Base-by-base conservation (phyloP, 2,888 invertebrate species). In the Nebria brevicollis region DNA sequence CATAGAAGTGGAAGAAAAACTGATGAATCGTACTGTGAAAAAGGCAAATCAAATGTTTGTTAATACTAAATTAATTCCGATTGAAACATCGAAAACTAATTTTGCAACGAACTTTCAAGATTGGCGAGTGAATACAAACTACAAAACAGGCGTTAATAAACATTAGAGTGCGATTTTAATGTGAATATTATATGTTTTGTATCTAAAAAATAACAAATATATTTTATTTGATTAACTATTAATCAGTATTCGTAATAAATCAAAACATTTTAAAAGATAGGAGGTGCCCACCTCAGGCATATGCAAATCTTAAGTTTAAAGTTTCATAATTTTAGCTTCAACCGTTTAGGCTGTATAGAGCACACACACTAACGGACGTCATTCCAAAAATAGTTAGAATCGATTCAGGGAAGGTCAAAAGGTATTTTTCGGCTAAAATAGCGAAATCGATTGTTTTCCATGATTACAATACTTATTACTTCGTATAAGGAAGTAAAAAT, bases 11-110 rank as follows among this genome's bases (percentile, higher is more conserved):
- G 26, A 25, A 3, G 6, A 15, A 70, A 70, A 70, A 70, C 70
- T 8, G 34, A 25, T 25, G 25, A 8, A 34, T 26, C 70, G 70
- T 13, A 25, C 26, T 11, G 34, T 70, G 25, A 34, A 70, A 70
- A 70, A 70, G 15, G 70, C 70, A 25, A 34, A 70, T 70, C 25
- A 70, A 70, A 20, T 70, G 70, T 70, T 70, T 25, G 34, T 26
- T 26, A 70, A 70, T 20, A 13, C 34, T 13, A 15, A 25, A 70
- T 13, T 34, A 20, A 70, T 20, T 20, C 20, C 70, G 5, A 25
- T 70, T 70, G 70, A 70, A 70, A 54, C 54, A 54, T 3, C 54
- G 8, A 54, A 26, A 70, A 11, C 70, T 7, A 26, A 34, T 70
- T 70, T 25, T 70, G 34, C 25, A 20, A 25, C 15, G 6, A 26